Base-by-base conservation (phyloP, 1,140 invertebrate genomes). In the Bombus confusus region DNA sequence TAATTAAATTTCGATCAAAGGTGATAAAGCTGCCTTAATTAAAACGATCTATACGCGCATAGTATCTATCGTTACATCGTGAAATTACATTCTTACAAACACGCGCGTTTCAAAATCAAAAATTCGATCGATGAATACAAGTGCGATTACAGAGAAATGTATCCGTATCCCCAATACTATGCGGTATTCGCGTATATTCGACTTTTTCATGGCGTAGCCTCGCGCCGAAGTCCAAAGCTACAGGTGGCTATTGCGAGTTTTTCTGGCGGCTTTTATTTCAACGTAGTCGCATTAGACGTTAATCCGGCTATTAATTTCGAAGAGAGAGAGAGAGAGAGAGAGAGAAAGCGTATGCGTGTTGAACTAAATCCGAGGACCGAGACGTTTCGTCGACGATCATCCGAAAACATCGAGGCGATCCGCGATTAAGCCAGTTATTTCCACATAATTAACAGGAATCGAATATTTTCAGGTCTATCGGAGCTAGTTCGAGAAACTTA, bases 241-340 rank as follows among this genome's bases (percentile, higher is more conserved):
- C 87, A 88, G 87, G 88, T 89, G 87, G 78, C 69, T 66, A 76
- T 68, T 52, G 71, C 64, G 31, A 39, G 52, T 62, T 39, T 76
- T 76, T 76, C 28, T n/a, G 1, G 28, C 1, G 43, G 59, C 81
- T 86, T 88, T 80, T 88, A 88, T 83, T 86, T 59, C 80, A 47
- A 57, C 69, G 68, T 59, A 80, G 88, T 80, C 59, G 52, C 47
- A 74, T 64, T 22, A 85, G 31, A 68, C 39, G 39, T 39, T 72
- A 47, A 68, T 76, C 47, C 66, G 22, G 57, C 62, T 68, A 73
- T 86, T 81, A 69, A 89, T 81, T 71, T 78, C 76, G 39, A 83
- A 28, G 22, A 28, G 12, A 22, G 52, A 39, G 69, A 12, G 6
- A 66, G 15, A 31, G 0, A 6, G 43, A 0, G 18, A 18, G 41